These are phyloP conservation scores for Omphaloscelis lunosa DNA, from an alignment of 2,888 invertebrate species.

Conservation along the genomic window DNA sequence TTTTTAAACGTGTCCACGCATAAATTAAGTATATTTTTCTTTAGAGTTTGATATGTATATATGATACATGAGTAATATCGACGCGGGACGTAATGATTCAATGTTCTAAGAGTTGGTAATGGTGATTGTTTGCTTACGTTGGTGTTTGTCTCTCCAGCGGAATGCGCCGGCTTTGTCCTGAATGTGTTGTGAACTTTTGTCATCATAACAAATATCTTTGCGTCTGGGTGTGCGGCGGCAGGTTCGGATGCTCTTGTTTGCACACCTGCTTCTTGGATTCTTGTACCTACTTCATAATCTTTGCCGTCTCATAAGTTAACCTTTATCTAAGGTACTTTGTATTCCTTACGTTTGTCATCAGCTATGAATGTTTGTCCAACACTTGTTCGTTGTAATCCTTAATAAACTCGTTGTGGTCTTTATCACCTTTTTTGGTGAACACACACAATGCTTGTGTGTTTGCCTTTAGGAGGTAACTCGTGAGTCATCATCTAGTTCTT, in stretches of 20 bases:
- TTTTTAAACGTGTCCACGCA: constrained; percentile 77
- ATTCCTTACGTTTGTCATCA: constrained; percentile 34
- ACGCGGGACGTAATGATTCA: constrained; percentile 55
- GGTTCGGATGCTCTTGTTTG: constrained; percentile 68
- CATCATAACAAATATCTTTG: constrained; percentile 71
- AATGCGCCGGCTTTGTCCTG: constrained; percentile 72
- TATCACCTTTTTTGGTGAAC: constrained; percentile 49
- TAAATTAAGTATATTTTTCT: constrained; percentile 69
- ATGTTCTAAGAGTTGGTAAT: constrained; percentile 64
- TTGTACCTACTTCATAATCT: constrained; percentile 53
- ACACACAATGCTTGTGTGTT: constrained; percentile 49
- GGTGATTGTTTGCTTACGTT: constrained; percentile 63
- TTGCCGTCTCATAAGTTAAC: constrained; percentile 28
- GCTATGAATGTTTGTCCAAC: constrained; percentile 37
- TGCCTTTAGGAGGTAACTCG: constrained; percentile 39
- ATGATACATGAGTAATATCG: constrained; percentile 55
- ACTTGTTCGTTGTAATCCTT: constrained; percentile 29
- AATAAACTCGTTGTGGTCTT: constrained; percentile 46
- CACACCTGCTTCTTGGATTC: constrained; percentile 72
- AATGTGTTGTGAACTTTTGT: constrained; percentile 67
- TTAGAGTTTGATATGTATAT: constrained; percentile 36
- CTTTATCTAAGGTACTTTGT: constrained; percentile 42
- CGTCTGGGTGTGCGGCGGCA: constrained; percentile 59
- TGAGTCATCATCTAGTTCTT: constrained; percentile 53
- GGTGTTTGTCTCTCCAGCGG: constrained; percentile 66